Evolutionary conservation across 1,140 invertebrate genomes (phyloP), one percentile per base, ranked within the genome.

Genomic region (Drosophila kepulauana): DNA sequence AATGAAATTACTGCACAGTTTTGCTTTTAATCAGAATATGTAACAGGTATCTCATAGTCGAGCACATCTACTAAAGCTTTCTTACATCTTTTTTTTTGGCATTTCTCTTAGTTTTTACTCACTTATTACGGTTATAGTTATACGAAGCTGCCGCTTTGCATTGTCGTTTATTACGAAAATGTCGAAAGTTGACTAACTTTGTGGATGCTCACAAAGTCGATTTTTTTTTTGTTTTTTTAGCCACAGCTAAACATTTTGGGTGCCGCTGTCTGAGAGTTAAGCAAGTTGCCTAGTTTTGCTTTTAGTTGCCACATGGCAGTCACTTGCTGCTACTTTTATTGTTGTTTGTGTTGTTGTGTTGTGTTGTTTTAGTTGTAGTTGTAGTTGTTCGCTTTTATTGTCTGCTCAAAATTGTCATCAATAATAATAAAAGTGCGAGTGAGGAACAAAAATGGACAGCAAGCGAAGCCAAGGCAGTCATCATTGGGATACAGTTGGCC

Each of bases 341-440:
- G 20, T 20, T 20, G 20, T 20, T 20, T 20, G 20, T 51, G 20
- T 51, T 25, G 8, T 25, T 51, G 16, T 28, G 20, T 20, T 20
- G 20, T 65, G 67, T 68, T 73, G 54, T 48, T 75, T 66, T 33
- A 48, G 41, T 66, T 69, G 49, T 41, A n/a, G n/a, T n/a, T n/a
- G n/a, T n/a, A 54, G 67, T 51, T 79, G 67, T 51, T 82, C 66
- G 54, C 8, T 67, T 88, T 88, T 88, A 88, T 88, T 89, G 85
- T 89, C 82, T 78, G 75, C 85, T 88, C 85, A 88, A 88, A 88
- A 88, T 81, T 85, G 84, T 88, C 84, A 89, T 88, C 84, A 89
- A 89, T 88, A 88, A 88, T 88, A 89, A 88, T 89, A 89, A 89
- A 87, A 82, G 84, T 69, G 68, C 59, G 79, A 67, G 72, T 11